Evolutionary conservation across 1,140 invertebrate genomes (phyloP), one percentile per base, ranked within the genome.

Genomic region (Hylaeus volcanicus): DNA sequence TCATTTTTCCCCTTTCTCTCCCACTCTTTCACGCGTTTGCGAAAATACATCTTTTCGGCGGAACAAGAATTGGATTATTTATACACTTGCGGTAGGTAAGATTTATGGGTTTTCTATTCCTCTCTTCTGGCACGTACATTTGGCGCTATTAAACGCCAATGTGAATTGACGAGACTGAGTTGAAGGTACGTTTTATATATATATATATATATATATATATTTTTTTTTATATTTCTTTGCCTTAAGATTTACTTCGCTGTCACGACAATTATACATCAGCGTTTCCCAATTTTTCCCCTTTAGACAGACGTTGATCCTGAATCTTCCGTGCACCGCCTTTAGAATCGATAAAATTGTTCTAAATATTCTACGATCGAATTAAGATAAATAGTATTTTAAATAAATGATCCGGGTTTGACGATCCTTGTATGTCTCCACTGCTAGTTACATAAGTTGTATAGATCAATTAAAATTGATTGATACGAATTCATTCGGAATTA

Each of bases 121-220:
- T 45, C 26, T 37, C 56, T 79, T 86, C 85, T 86, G 80, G 84
- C 84, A 86, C 79, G 75, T 86, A 72, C 74, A 65, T 53, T 69
- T 74, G 85, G 74, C 79, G 73, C 66, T 83, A 9, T 8, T 55
- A 66, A 79, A 79, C 80, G 72, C 85, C 85, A 78, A 74, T 69
- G 73, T 65, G 71, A 86, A 86, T 86, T 86, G 85, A 86, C 85
- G 80, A 86, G 72, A 86, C 70, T 86, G 83, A 86, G 61, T 74
- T 86, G 72, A 86, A 86, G 85, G 80, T 86, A 86, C 85, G 66
- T 72, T 73, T 71, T 73, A 37, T 78, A 56, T 63, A 48, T 26
- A 26, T 26, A 26, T 73, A 37, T 78, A 56, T 63, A 48, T 26
- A 26, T 26, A 26, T 26, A 26, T 26, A 26, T 26, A 0, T 26